Base-by-base conservation (phyloP, 2,113 vertebrate species). In the Elephas maximus region DNA sequence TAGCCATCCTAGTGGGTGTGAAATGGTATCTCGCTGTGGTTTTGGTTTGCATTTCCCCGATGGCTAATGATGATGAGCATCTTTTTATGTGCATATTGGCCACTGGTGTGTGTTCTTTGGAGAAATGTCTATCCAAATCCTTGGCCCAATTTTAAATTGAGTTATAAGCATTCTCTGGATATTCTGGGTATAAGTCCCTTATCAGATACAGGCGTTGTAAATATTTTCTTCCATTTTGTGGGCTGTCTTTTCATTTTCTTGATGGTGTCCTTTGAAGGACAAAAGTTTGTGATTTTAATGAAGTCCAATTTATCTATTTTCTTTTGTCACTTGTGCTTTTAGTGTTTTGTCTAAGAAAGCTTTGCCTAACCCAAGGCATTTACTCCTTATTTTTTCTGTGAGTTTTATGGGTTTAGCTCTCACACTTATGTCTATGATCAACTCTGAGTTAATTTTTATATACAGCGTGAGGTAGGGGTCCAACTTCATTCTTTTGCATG, bases 121-220 rank as follows among this genome's bases (percentile, higher is more conserved):
- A 87, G 51, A 83, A 24, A 15, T 41, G 2, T 76, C 67, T 84
- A 37, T 18, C 76, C 60, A 86, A 65, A 79, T 62, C 30, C 33
- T 95, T 90, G 92, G 74, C 67, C 14, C 15, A 26, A 65, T 86
- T 94, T 87, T 77, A 62, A 89, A 74, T 30, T 88, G 94, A 91
- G 33, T 62, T 92, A n/a, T 53, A 20, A 89, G 69, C 17, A 6
- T 94, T 92, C 20, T 92, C 85, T 85, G 44, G 51, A 30, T 48
- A 45, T 81, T 57, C 45, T 77, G 44, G 33, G 81, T 74, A 30
- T 7, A 86, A 81, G 2, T 37, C 26, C 79, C 67, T 94, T 60
- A 48, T 85, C 41, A 37, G 37, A 53, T 45, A 83, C 15, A 51
- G 14, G 48, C 44, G 5, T 69, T 84, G 71, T 65, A 76, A 90